Evolutionary conservation across 2,113 vertebrate genomes (phyloP), one percentile per base, ranked within the genome.

Genomic region (Hirundichthys speculiger): DNA sequence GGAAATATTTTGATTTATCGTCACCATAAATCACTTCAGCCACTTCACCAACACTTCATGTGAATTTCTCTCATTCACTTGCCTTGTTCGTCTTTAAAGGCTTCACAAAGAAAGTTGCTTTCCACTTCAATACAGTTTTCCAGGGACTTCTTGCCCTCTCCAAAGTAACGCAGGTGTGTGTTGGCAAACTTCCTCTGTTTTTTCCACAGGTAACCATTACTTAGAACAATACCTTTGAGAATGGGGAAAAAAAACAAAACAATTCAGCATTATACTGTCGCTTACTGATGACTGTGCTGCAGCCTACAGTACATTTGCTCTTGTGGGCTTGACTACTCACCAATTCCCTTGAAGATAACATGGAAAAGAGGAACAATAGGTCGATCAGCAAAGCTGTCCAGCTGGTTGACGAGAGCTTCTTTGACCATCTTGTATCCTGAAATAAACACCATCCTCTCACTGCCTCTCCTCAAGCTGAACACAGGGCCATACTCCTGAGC

Each of bases 81-180:
- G 90, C 96, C 94, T 25, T 93, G 92, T 68, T 95, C 93, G 0
- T 94, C 91, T 62, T 73, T 38, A 1, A 98, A 85, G 0, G n/a
- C 87, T 0, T 95, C 92, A 52, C 24, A 77, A 0, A 98, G 85
- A 57, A 27, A 90, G 0, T 0, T n/a, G 51, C 88, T 87, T 55
- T 97, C 96, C 24, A 94, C 89, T 72, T 92, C 86, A 40, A 93
- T 95, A 18, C 85, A 77, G 12, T 87, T 85, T 83, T 94, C 94
- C 63, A 94, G 41, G 0, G 74, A 51, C 38, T 66, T 93, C 60
- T 91, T 92, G 1, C 93, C 94, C 55, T 93, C 57, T 53, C 94
- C 95, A 13, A 97, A 95, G 78, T 93, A 90, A 13, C 89, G 93
- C 8, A 97, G 81, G 0, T 93, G 92, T 58, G 14, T 73, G 72